Base-by-base conservation (phyloP, 2,113 vertebrate genomes). In the Nestor notabilis region DNA sequence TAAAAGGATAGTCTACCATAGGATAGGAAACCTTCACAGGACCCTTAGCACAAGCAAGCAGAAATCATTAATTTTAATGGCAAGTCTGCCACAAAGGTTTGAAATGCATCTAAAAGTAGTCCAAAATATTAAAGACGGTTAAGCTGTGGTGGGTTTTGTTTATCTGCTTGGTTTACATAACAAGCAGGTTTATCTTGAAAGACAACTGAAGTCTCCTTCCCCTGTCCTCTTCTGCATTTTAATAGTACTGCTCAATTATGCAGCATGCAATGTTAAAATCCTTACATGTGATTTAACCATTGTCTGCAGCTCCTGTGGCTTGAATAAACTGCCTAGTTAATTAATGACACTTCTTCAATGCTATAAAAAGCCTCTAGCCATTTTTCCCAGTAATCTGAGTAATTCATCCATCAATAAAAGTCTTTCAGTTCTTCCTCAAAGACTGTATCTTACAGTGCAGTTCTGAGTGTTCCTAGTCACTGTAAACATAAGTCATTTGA, bases 1-100 rank as follows among this genome's bases (percentile, higher is more conserved):
- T 83, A 87, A 96, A 85, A 89, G 53, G 21, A 58, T 23, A n/a
- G 56, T 58, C 41, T 85, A 64, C 87, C 94, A 46, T 44, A 83
- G 49, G 39, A 80, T 31, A 83, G 79, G n/a, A 96, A 95, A 89
- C 35, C 90, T 80, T 88, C 79, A 96, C 31, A 86, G 72, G 91
- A 56, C 31, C 28, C 66, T 69, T 65, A 89, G 50, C 53, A 87
- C 61, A 87, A 96, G 65, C 41, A 89, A 80, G 69, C 21, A 81
- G 65, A 91, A 83, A 83, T 65, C n/a, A 91, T 85, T 94, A 61
- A 91, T 95, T 93, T 97, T 89, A 94, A 96, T 46, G 83, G 58
- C 55, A 95, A 77, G 52, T 74, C 74, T 80, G 43, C 68, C 76
- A 89, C 28, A 55, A 93, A 92, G 58, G 39, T 83, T 41, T 92